These are phyloP conservation scores for Enteromius unitaeniatus DNA, from an alignment of 2,797 vertebrate genomes.

Conservation along the genomic window DNA sequence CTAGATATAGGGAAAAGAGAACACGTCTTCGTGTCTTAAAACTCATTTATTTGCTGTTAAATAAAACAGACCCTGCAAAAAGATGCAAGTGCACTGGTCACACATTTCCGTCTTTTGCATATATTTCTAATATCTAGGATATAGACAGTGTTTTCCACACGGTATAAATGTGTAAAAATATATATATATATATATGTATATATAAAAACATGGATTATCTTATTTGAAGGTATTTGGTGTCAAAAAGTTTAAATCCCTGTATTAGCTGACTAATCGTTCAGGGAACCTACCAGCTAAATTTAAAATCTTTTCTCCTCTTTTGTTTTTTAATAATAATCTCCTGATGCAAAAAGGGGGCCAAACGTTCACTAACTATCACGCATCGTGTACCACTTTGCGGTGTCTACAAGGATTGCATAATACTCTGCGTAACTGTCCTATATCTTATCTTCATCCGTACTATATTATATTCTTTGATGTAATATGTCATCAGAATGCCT, in stretches of 20 bases:
- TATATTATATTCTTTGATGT: conserved; percentile 5
- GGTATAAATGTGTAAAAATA: too few relatives aligned
- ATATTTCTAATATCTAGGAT: too few relatives aligned
- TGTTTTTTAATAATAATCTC: neutral
- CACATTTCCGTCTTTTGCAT: neutral
- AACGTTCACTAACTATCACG: conserved; percentile 34
- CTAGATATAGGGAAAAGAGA: neutral
- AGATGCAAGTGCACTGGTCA: neutral
- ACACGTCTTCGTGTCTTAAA: neutral
- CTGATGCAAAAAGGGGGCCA: conserved; percentile 10
- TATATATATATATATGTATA: too few relatives aligned
- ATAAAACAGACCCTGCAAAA: neutral
- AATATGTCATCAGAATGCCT: conserved; percentile 2
- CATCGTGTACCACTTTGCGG: neutral
- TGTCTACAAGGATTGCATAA: neutral
- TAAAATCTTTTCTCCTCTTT: neutral
- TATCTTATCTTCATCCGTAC: neutral
- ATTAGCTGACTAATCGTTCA: neutral
- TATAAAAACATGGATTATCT: too few relatives aligned
- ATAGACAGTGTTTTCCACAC: too few relatives aligned
- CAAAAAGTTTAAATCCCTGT: neutral
- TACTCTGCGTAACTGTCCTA: neutral
- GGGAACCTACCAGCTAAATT: neutral
- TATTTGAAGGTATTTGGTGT: neutral
- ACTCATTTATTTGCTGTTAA: neutral